Percentiles rank a stretch among this genome's conserved stretches.
Evolutionary conservation across 1,140 invertebrate species (phyloP).

Genomic region (Lepidurus packardi): DNA sequence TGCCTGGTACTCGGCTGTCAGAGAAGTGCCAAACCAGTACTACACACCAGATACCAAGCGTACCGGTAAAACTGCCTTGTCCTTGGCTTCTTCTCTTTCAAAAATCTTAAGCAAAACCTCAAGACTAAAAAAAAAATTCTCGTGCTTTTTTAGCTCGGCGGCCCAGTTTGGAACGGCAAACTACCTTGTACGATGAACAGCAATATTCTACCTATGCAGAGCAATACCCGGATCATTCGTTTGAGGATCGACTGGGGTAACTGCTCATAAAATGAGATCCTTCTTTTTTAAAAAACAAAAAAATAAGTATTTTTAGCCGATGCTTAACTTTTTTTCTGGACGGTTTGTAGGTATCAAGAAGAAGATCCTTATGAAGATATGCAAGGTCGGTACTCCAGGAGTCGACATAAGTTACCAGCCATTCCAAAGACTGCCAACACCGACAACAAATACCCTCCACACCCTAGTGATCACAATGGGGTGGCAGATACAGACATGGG

Average conservation of each 20-base stretch:
- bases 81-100: neutral
- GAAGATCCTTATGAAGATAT: neutral
- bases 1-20: neutral
- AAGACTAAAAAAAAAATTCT: neutral
- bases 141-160: conserved; percentile 44
- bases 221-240: conserved; percentile 28
- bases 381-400: neutral
- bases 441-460: neutral
- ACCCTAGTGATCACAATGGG: neutral
- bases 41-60: neutral
- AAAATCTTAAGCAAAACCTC: neutral
- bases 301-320: neutral
- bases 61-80: neutral
- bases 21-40: neutral
- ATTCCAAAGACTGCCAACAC: neutral
- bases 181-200: conserved; percentile 67
- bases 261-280: neutral
- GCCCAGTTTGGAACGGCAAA: conserved; percentile 72
- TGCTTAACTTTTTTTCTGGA: neutral
- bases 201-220: conserved; percentile 37
- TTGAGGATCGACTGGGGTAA: neutral
- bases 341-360: neutral
- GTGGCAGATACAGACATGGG: conserved; percentile 6
- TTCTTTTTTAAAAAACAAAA: neutral
- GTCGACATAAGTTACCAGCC: neutral